Evolutionary conservation across 2,888 invertebrate genomes (phyloP), one percentile per base, ranked within the genome.

Genomic region (Polymixis flavicincta): DNA sequence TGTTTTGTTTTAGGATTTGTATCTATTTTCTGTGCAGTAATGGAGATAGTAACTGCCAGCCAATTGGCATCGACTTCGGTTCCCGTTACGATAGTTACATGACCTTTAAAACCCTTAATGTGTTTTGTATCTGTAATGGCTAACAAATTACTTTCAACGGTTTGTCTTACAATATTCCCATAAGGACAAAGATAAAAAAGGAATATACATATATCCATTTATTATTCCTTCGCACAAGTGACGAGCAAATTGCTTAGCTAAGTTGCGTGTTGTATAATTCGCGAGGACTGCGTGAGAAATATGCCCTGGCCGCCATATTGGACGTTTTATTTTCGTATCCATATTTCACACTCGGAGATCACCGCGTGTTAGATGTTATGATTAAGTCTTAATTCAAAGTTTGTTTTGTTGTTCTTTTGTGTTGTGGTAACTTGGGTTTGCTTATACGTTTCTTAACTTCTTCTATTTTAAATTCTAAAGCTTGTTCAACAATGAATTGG

Each of bases 271-370:
- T 85, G 85, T 92, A 89, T 88, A 82, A 84, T 85, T 90, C 89
- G 87, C 85, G 87, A 87, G 88, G 87, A 91, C 89, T 87, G 92
- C 94, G 93, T 94, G 94, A 92, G 95, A 95, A 94, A 93, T 93
- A 92, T 92, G 87, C 88, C 82, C 84, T 77, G 86, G 88, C 88
- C 85, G 89, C 90, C 90, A 90, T 89, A 88, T 91, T 90, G 89
- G 85, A 88, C 82, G 91, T 92, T 93, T 93, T 93, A 90, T 94
- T 94, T 94, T 91, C 79, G 86, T 90, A 87, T 83, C 86, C 90
- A 89, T 91, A 92, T 89, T 91, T 90, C 88, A 90, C 91, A 90
- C 91, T 90, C 87, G 83, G 85, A 71, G 83, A 86, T 78, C 77
- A 71, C 83, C 80, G 87, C 83, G 75, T 86, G 80, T 84, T 83